Percentiles rank a stretch among this genome's conserved stretches.
phyloP scores from a whole-genome alignment of 1,140 invertebrate species.

The Gonatopus flavifemur region DNA sequence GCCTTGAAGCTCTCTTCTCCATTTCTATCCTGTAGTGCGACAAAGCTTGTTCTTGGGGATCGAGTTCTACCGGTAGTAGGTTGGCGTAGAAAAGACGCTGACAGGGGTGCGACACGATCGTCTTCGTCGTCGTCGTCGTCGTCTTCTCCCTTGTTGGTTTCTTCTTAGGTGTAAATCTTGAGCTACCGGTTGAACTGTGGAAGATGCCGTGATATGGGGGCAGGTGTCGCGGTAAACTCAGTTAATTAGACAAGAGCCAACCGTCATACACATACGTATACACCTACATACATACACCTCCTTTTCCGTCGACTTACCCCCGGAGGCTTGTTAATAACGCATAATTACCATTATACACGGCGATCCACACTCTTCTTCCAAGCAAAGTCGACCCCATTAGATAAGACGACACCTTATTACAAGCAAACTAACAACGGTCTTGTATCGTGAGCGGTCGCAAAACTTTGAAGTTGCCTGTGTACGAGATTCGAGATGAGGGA shows the following conservation, averaged over 20 bases:
- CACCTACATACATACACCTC: slow-evolving; percentile 26
- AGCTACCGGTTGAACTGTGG: slow-evolving; percentile 55
- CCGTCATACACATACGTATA: slow-evolving; percentile 25
- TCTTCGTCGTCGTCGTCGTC: too few species aligned
- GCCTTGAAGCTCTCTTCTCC: too few species aligned
- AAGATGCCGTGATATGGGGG: slow-evolving; percentile 52
- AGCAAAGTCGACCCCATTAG: slow-evolving; percentile 54
- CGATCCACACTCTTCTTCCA: slow-evolving; percentile 59
- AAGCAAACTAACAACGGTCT: slow-evolving; percentile 53
- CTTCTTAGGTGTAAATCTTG: slow-evolving; percentile 52
- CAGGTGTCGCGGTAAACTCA: slow-evolving; percentile 61
- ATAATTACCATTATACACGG: slow-evolving; percentile 61
- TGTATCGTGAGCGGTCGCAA: slow-evolving; percentile 43
- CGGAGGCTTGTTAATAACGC: slow-evolving; percentile 61
- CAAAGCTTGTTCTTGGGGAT: too few species aligned
- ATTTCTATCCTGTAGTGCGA: too few species aligned
- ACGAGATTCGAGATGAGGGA: too few species aligned
- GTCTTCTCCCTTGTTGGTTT: neutral
- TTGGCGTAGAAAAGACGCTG: too few species aligned
- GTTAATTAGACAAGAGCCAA: slow-evolving; percentile 62
- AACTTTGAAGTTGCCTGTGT: slow-evolving; percentile 34
- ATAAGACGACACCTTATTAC: slow-evolving; percentile 62
- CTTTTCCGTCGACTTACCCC: slow-evolving; percentile 30
- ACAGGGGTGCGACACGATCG: neutral
- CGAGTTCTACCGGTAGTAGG: too few species aligned